Evolutionary conservation across 2,113 vertebrate genomes (phyloP).

Genomic region (Cavia porcellus): DNA sequence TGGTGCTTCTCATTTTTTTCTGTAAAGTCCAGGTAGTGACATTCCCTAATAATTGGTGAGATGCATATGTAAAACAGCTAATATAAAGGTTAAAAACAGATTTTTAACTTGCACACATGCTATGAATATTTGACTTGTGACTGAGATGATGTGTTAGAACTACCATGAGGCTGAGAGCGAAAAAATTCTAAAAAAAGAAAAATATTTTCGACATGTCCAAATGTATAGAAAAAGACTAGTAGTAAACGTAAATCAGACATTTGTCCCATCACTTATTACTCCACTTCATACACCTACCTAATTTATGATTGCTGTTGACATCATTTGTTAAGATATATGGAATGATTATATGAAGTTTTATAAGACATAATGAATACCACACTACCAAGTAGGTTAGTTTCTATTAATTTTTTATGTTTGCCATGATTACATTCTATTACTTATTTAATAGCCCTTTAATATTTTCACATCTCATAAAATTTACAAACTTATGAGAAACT

Average conservation of each 20-base stretch:
- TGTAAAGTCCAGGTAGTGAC: neutral
- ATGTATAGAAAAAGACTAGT: neutral
- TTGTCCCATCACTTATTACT: neutral
- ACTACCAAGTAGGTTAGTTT: neutral
- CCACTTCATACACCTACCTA: neutral
- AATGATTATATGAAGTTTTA: constrained; percentile 31
- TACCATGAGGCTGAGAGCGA: neutral
- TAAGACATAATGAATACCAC: neutral
- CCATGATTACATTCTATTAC: neutral
- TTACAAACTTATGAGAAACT: constrained; percentile 54
- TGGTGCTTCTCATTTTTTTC: neutral
- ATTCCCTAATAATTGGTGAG: neutral
- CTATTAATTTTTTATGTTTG: constrained; percentile 25
- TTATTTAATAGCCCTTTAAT: neutral
- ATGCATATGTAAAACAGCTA: neutral
- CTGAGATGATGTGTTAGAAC: neutral
- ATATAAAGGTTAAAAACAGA: neutral
- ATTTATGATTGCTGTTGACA: neutral
- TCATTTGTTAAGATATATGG: neutral
- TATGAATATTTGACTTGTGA: neutral
- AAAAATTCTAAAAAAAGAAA: neutral
- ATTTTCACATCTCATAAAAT: constrained; percentile 54
- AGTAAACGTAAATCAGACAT: neutral
- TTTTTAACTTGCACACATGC: neutral
- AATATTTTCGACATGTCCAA: neutral